phyloP scores from a whole-genome alignment of 2,797 vertebrate genomes.

The Cossypha caffra region DNA sequence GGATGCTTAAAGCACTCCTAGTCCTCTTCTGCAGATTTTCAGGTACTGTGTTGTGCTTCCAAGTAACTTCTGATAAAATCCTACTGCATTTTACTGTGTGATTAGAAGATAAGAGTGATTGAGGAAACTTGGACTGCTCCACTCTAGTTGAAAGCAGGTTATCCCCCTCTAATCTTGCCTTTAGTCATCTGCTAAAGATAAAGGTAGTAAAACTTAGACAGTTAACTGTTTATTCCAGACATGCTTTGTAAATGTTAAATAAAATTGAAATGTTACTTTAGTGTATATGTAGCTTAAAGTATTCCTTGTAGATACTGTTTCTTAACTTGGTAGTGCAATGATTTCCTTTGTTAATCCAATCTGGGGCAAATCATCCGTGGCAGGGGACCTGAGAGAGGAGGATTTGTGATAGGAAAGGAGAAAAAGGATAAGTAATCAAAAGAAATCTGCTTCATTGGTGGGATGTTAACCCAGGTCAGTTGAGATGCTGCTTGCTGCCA shows the following conservation, averaged over 20 bases:
- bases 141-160: not conserved
- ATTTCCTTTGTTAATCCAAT: not conserved
- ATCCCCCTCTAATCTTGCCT: not conserved
- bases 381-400: not conserved
- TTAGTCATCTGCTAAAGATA: not conserved
- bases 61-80: not conserved
- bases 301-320: not conserved
- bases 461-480: not conserved
- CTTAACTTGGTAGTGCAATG: not conserved
- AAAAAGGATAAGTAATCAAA: not conserved
- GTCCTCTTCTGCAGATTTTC: not conserved
- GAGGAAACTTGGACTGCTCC: not conserved
- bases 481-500: not conserved
- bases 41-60: not conserved
- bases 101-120: not conserved
- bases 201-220: not conserved
- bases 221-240: not conserved
- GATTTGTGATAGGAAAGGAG: not conserved
- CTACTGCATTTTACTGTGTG: not conserved
- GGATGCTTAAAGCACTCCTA: not conserved
- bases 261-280: not conserved
- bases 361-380: not conserved
- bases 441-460: not conserved
- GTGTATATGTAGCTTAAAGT: not conserved
- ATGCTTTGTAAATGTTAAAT: not conserved